Conservation (phyloP, 2,113 vertebrate species). For the Xiphophorus couchianus region DNA sequence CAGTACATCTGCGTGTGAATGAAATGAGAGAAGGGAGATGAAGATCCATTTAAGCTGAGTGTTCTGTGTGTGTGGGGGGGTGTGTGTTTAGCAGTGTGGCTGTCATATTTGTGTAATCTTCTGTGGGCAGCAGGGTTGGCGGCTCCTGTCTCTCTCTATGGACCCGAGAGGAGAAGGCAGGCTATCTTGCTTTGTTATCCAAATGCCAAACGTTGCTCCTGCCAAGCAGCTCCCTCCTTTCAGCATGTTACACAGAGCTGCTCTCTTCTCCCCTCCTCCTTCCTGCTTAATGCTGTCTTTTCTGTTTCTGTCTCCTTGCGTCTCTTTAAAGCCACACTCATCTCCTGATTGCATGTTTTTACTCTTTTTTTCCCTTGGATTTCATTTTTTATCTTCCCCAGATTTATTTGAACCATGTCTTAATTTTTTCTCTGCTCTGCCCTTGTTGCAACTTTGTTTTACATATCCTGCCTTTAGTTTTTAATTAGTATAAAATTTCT, state of each 20-base stretch:
- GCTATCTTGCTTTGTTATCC: conserved; percentile 66
- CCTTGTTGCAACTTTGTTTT: conserved; percentile 12
- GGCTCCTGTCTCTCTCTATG: conserved; percentile 55
- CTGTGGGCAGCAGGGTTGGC: conserved; percentile 58
- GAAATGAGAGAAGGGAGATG: conserved; percentile 21
- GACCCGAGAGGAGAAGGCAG: conserved; percentile 58
- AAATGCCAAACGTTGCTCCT: conserved; percentile 63
- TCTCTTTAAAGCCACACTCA: conserved; percentile 10
- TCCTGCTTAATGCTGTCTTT: conserved; percentile 36
- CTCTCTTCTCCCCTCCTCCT: conserved; percentile 19
- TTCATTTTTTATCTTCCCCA: conserved; percentile 27
- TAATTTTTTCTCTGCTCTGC: conserved; percentile 12
- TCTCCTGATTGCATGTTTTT: background rate
- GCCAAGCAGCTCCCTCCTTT: conserved; percentile 62
- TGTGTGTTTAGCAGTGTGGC: conserved; percentile 15
- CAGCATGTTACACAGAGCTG: conserved; percentile 47
- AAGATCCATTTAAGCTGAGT: conserved; percentile 24
- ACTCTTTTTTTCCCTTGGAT: background rate
- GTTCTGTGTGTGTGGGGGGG: background rate
- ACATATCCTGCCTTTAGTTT: conserved; percentile 11
- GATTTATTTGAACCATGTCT: conserved; percentile 6
- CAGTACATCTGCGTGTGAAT: conserved; percentile 42
- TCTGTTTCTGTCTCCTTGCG: conserved; percentile 27
- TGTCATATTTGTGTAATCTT: conserved; percentile 53
- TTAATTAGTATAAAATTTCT: background rate